Evolutionary conservation across 2,113 vertebrate genomes (phyloP).

Genomic region (Grammomys surdaster): DNA sequence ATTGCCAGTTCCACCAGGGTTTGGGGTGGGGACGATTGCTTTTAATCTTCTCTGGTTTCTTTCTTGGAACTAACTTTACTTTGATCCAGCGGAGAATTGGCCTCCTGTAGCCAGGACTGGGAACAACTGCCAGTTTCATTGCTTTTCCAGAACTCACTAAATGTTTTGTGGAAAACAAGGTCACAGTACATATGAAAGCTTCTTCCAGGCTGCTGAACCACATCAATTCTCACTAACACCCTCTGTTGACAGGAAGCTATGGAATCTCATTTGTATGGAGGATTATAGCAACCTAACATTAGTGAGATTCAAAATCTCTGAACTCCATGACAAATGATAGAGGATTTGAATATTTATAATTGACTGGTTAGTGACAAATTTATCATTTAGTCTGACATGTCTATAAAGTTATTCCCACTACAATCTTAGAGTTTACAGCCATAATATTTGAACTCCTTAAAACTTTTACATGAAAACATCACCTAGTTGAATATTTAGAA

Average conservation of each 20-base stretch:
- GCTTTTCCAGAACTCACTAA: constrained; percentile 62
- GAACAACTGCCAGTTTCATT: constrained; percentile 46
- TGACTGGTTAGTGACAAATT: not conserved
- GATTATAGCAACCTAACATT: not conserved
- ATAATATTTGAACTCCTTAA: not conserved
- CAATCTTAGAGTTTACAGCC: not conserved
- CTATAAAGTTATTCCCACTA: not conserved
- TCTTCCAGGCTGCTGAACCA: not conserved
- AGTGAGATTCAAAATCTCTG: not conserved
- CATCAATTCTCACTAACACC: not conserved
- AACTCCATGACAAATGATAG: not conserved
- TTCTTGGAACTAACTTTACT: constrained; percentile 68
- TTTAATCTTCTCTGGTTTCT: constrained; percentile 59
- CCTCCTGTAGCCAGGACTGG: constrained; percentile 60
- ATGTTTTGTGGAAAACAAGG: constrained; percentile 65
- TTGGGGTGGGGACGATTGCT: not conserved
- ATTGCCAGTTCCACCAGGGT: not conserved
- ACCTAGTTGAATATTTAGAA: not conserved
- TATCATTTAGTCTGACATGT: not conserved
- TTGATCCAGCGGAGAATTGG: constrained; percentile 64
- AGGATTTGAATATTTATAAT: not conserved
- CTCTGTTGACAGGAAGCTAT: not conserved
- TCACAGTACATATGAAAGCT: constrained; percentile 34
- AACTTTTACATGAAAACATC: not conserved
- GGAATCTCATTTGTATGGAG: not conserved